Percentiles rank a stretch among this genome's conserved stretches.
These are phyloP conservation scores for Synodontis membranacea DNA, from an alignment of 2,113 vertebrate species.

Conservation along the genomic window DNA sequence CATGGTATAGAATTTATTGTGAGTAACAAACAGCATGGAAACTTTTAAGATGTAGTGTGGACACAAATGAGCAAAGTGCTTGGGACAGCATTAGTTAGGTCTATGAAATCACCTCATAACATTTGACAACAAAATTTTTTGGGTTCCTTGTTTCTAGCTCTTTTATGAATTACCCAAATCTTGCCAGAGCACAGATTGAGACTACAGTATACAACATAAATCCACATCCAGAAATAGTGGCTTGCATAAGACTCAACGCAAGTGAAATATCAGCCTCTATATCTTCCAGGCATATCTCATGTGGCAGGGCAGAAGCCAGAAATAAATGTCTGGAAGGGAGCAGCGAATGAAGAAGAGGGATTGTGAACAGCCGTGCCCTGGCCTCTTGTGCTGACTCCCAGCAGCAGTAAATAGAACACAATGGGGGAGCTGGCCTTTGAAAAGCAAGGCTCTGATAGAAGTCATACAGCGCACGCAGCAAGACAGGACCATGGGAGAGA, in stretches of 20 bases:
- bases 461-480: background rate
- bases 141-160: background rate
- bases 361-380: background rate
- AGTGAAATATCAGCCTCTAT: background rate
- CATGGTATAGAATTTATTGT: background rate
- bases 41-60: background rate
- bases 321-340: background rate
- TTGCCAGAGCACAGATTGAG: background rate
- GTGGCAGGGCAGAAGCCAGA: background rate
- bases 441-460: constrained; percentile 28
- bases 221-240: background rate
- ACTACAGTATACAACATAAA: background rate
- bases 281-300: background rate
- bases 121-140: background rate
- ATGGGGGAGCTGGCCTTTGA: constrained; percentile 41
- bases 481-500: constrained; percentile 18
- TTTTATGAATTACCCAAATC: background rate
- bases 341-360: background rate
- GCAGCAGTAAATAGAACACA: constrained; percentile 44
- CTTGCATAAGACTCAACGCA: background rate
- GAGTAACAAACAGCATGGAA: background rate
- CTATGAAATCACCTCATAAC: background rate
- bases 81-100: background rate
- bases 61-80: background rate
- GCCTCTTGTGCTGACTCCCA: constrained; percentile 15